phyloP scores from a whole-genome alignment of 2,113 vertebrate species.

The Coregonus clupeaformis region DNA sequence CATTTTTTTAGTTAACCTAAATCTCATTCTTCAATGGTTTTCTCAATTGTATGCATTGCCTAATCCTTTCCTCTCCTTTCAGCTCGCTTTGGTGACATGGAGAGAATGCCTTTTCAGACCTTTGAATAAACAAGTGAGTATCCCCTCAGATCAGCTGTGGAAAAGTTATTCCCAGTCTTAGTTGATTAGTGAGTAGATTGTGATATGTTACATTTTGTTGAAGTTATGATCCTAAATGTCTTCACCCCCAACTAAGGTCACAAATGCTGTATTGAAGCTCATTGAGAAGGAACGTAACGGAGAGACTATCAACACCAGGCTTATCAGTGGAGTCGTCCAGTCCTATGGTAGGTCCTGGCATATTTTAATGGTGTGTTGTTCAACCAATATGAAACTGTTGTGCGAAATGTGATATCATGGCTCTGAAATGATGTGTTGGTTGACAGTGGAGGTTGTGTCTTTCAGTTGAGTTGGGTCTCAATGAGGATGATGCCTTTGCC shows the following conservation, averaged over 20 bases:
- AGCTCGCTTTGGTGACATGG: slow-evolving; percentile 83
- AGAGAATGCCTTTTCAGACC: slow-evolving; percentile 89
- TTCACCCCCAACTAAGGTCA: slow-evolving; percentile 72
- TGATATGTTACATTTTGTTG: background rate
- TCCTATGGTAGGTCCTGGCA: slow-evolving; percentile 77
- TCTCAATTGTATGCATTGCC: background rate
- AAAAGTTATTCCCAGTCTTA: background rate
- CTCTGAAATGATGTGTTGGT: too few relatives aligned
- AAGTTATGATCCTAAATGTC: background rate
- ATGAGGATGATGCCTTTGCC: slow-evolving; percentile 90
- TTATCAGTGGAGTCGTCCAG: slow-evolving; percentile 90
- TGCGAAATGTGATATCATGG: background rate
- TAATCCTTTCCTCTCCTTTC: background rate
- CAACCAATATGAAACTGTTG: background rate
- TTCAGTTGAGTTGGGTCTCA: slow-evolving; percentile 87
- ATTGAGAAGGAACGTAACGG: slow-evolving; percentile 92
- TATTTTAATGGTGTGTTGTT: background rate
- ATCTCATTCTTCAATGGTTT: background rate
- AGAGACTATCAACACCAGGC: slow-evolving; percentile 89
- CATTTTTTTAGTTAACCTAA: too few relatives aligned
- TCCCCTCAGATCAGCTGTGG: background rate
- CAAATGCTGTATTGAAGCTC: slow-evolving; percentile 89
- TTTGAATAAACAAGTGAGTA: slow-evolving; percentile 85
- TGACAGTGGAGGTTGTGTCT: background rate
- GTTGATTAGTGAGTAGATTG: background rate